Base-by-base conservation (phyloP, 2,888 invertebrate genomes). In the Lasioglossum malachurum region DNA sequence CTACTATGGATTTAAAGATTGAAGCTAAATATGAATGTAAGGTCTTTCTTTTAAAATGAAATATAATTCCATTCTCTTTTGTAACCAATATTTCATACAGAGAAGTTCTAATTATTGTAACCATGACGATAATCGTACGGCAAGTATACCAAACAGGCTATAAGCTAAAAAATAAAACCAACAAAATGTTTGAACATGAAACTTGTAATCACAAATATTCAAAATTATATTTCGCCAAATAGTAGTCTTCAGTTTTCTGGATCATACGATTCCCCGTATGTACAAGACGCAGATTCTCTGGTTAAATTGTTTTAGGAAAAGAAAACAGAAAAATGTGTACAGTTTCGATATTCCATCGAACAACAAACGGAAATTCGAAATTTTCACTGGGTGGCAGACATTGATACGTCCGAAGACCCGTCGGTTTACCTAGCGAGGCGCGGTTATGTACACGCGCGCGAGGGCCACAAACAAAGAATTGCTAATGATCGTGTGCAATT, bases 401-500 rank as follows among this genome's bases (percentile, higher is more conserved):
- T 14, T 10, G 60, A 60, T 60, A 60, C 27, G 60, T n/a, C n/a
- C 4, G n/a, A n/a, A n/a, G 10, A 57, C n/a, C 57, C 1, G 10
- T 27, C 27, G 27, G 27, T 60, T 60, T 60, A 60, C 3, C 5
- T 60, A 14, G 14, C 14, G 27, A 14, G 60, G 60, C 14, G 57
- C n/a, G 57, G n/a, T 53, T 53, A n/a, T n/a, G 31, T 64, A 12
- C 12, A 31, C 31, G 16, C 31, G 16, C 31, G 64, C 16, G 7
- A 31, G 16, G 7, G 64, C 16, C 64, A 23, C 64, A 35, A 5
- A 44, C 27, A 57, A 82, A 49, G 44, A 79, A 86, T 87, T 74
- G 76, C 74, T 77, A 83, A 77, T 12, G 72, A 71, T 83, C 79
- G 69, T 23, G 75, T 46, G 78, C 49, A 72, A 75, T 80, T 82